phyloP scores from a whole-genome alignment of 2,888 invertebrate species.

The Orthosia gracilis region DNA sequence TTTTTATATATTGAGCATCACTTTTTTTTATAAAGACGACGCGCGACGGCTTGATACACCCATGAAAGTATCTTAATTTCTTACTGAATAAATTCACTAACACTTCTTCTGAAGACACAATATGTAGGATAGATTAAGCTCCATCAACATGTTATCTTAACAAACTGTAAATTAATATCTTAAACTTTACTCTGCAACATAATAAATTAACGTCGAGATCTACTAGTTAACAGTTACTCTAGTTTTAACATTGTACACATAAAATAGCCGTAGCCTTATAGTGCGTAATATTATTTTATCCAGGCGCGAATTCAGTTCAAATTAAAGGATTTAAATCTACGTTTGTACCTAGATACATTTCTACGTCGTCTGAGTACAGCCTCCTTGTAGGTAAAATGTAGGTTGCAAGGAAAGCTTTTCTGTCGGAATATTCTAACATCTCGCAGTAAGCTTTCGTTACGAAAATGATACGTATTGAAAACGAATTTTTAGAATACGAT shows the following conservation, averaged over 20 bases:
- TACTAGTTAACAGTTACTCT: conserved; percentile 7
- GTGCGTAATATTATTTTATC: not conserved
- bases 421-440: conserved; percentile 19
- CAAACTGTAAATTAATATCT: not conserved
- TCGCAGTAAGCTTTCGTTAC: conserved; percentile 10
- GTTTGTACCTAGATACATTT: conserved; percentile 8
- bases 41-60: no score
- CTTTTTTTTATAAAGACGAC: no score
- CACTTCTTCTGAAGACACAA: no score
- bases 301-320: conserved; percentile 18
- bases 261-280: not conserved
- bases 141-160: no score
- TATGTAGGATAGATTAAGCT: no score
- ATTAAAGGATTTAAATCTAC: conserved; percentile 16
- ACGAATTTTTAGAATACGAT: not conserved
- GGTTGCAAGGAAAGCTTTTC: conserved; percentile 38
- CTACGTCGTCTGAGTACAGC: conserved; percentile 44
- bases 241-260: not conserved
- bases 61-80: no score
- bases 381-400: conserved; percentile 33
- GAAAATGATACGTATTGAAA: conserved; percentile 18
- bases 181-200: not conserved
- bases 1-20: no score
- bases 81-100: no score
- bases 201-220: conserved; percentile 9